Conservation (phyloP, 2,888 invertebrate species). For the Rotaria macrura region DNA sequence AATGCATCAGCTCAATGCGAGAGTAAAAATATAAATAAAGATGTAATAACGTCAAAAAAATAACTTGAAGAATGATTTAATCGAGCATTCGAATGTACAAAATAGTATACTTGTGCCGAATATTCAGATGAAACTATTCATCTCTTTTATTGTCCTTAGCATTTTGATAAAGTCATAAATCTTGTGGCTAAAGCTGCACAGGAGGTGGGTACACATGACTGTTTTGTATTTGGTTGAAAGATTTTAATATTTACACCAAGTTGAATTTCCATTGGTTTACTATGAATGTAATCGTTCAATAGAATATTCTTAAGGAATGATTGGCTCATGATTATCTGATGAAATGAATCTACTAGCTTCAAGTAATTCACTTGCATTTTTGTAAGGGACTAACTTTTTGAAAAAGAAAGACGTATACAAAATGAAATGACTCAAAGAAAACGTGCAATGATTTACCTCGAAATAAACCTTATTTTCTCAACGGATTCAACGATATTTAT, state of each 20-base stretch:
- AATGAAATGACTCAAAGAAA: neutral
- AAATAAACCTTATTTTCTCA: slow-evolving; percentile 69
- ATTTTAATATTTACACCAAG: slow-evolving; percentile 66
- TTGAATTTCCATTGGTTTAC: slow-evolving; percentile 70
- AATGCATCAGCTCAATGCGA: neutral
- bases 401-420: neutral
- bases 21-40: neutral
- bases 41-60: neutral
- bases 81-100: slow-evolving; percentile 76
- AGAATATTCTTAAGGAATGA: slow-evolving; percentile 41
- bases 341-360: slow-evolving; percentile 69
- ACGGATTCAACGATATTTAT: slow-evolving; percentile 78
- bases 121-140: slow-evolving; percentile 62
- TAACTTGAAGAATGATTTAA: slow-evolving; percentile 56
- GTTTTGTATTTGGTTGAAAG: slow-evolving; percentile 35
- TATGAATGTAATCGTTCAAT: slow-evolving; percentile 55
- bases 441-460: slow-evolving; percentile 52
- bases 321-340: slow-evolving; percentile 48
- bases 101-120: slow-evolving; percentile 66
- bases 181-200: slow-evolving; percentile 62
- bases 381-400: slow-evolving; percentile 64
- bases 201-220: slow-evolving; percentile 36
- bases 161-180: slow-evolving; percentile 66
- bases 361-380: slow-evolving; percentile 70
- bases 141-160: slow-evolving; percentile 72